Evolutionary conservation across 2,797 vertebrate species (phyloP).

Genomic region (Mormyrops attenuatus): DNA sequence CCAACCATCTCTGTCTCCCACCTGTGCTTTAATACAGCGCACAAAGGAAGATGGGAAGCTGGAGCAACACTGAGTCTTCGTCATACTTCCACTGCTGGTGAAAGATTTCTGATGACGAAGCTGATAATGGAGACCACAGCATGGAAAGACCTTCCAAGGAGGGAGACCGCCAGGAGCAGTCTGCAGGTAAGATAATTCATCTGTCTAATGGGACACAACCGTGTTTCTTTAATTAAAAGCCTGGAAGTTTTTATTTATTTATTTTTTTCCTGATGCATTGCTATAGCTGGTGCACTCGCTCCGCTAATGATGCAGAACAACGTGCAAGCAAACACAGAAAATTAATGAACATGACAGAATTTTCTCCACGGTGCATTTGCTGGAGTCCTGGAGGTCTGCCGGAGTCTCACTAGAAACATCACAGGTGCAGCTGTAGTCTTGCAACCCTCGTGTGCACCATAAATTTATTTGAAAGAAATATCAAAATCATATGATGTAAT

Average conservation of each 20-base stretch:
- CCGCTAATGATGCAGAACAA: slow-evolving; percentile 28
- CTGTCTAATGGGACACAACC: slow-evolving; percentile 32
- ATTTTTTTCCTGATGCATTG: slow-evolving; percentile 22
- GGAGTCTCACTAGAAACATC: background rate
- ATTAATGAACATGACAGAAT: slow-evolving; percentile 21
- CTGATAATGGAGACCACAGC: background rate
- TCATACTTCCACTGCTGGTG: background rate
- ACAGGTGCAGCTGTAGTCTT: background rate
- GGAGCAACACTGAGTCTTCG: background rate
- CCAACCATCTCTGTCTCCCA: slow-evolving; percentile 28
- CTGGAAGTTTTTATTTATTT: background rate
- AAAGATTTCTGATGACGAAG: background rate
- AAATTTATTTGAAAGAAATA: background rate
- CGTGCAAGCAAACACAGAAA: slow-evolving; percentile 23
- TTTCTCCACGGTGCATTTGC: background rate
- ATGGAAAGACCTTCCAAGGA: background rate
- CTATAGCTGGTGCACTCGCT: slow-evolving; percentile 20
- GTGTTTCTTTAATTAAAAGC: slow-evolving; percentile 10
- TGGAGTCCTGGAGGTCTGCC: background rate
- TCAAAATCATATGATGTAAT: background rate
- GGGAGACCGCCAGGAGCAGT: slow-evolving; percentile 2
- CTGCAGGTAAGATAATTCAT: slow-evolving; percentile 38
- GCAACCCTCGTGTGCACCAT: background rate
- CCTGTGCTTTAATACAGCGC: slow-evolving; percentile 52
- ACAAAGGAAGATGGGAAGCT: slow-evolving; percentile 21